Percentiles rank a stretch among this genome's conserved stretches.
Conservation (phyloP, 2,797 vertebrate genomes). For the Rhinogobio ventralis region DNA sequence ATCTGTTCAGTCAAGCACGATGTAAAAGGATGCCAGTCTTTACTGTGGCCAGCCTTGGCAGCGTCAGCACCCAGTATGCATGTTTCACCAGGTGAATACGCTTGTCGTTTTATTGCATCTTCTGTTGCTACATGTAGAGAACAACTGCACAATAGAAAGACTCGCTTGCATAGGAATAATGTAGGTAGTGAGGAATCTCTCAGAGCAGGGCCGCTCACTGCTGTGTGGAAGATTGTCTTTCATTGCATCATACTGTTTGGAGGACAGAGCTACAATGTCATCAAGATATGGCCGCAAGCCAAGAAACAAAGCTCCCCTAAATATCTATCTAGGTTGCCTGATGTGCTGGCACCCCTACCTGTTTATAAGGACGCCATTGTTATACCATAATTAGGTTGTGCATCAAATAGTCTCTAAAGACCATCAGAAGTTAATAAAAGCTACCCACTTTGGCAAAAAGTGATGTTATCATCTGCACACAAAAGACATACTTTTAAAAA, state of each 20-base stretch:
- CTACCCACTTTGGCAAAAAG: not conserved
- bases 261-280: slow-evolving; percentile 79
- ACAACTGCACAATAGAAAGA: slow-evolving; percentile 29
- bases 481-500: not conserved
- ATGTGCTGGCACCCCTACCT: slow-evolving; percentile 36
- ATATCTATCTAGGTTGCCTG: slow-evolving; percentile 57
- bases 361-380: slow-evolving; percentile 12
- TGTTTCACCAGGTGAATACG: slow-evolving; percentile 39
- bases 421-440: slow-evolving; percentile 12
- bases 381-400: slow-evolving; percentile 17
- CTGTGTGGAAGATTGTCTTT: slow-evolving; percentile 60
- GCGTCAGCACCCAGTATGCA: slow-evolving; percentile 28
- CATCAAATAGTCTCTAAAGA: slow-evolving; percentile 26
- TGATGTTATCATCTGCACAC: slow-evolving; percentile 14
- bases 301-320: slow-evolving; percentile 66
- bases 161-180: slow-evolving; percentile 15
- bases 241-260: slow-evolving; percentile 78
- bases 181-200: slow-evolving; percentile 32
- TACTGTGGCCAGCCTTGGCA: slow-evolving; percentile 62
- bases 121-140: not conserved
- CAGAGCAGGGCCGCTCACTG: slow-evolving; percentile 27
- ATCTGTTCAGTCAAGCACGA: slow-evolving; percentile 81
- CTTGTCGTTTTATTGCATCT: slow-evolving; percentile 28
- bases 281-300: slow-evolving; percentile 72
- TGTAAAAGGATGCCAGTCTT: slow-evolving; percentile 80